Percentiles rank a stretch among this genome's conserved stretches.
These are phyloP conservation scores for Anguilla anguilla DNA, from an alignment of 2,797 vertebrate species.

Conservation along the genomic window DNA sequence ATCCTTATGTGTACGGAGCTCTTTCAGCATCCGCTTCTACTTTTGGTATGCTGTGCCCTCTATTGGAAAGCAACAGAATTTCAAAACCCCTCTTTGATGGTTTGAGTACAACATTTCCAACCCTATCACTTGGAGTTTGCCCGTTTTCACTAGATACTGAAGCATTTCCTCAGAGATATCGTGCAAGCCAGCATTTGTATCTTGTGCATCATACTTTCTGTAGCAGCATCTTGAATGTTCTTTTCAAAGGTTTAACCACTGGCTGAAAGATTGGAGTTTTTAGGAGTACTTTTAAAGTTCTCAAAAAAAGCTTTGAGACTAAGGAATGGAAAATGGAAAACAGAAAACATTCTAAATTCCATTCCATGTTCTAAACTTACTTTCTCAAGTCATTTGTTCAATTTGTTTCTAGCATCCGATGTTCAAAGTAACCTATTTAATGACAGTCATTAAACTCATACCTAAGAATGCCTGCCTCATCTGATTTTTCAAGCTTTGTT, in stretches of 20 bases:
- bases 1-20: not conserved
- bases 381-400: too few relatives aligned
- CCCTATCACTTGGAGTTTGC: not conserved
- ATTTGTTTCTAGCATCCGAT: too few relatives aligned
- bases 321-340: too few relatives aligned
- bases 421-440: too few relatives aligned
- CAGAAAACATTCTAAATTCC: too few relatives aligned
- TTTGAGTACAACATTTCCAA: not conserved
- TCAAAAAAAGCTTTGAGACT: too few relatives aligned
- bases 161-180: not conserved
- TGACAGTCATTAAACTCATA: too few relatives aligned
- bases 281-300: too few relatives aligned
- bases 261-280: too few relatives aligned
- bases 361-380: too few relatives aligned
- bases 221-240: not conserved
- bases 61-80: constrained; percentile 4
- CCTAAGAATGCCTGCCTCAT: not conserved
- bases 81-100: not conserved
- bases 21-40: not conserved
- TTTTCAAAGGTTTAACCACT: not conserved
- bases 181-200: not conserved
- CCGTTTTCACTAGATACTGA: not conserved
- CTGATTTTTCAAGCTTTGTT: not conserved
- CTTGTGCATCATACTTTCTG: not conserved
- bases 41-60: constrained; percentile 27